Conservation (phyloP, 2,113 vertebrate species). For the Chlorodrepanis virens region DNA sequence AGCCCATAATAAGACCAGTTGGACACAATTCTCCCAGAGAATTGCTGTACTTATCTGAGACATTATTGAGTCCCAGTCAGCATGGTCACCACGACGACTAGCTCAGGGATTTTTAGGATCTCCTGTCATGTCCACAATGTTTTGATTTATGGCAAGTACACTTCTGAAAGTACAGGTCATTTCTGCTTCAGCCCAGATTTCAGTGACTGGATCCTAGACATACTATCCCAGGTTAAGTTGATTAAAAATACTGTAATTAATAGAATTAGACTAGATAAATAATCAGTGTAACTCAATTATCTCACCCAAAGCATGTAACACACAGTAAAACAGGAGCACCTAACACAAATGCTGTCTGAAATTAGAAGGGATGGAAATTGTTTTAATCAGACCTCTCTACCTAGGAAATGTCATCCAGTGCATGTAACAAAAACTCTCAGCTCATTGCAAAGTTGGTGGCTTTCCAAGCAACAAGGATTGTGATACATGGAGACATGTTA, state of each 20-base stretch:
- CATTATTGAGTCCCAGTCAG: not conserved
- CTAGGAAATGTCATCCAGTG: not conserved
- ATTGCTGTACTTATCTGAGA: not conserved
- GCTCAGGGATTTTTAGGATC: not conserved
- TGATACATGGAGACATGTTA: constrained; percentile 16
- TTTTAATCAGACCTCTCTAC: not conserved
- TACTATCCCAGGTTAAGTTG: not conserved
- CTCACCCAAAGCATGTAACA: not conserved
- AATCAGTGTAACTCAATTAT: not conserved
- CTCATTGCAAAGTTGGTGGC: not conserved
- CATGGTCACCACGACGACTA: not conserved
- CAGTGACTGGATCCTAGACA: not conserved
- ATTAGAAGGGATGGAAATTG: not conserved
- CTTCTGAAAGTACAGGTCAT: not conserved
- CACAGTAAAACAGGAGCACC: not conserved
- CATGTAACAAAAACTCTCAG: not conserved
- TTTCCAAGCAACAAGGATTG: constrained; percentile 39
- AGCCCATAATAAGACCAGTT: not conserved
- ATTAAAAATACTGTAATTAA: not conserved
- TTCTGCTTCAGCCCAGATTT: not conserved
- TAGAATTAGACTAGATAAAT: not conserved
- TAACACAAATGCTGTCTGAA: not conserved
- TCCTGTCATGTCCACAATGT: not conserved
- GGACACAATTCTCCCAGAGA: not conserved
- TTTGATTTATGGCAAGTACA: not conserved